Evolutionary conservation across 2,113 vertebrate genomes (phyloP), one percentile per base, ranked within the genome.

Genomic region (Mus spicilegus): DNA sequence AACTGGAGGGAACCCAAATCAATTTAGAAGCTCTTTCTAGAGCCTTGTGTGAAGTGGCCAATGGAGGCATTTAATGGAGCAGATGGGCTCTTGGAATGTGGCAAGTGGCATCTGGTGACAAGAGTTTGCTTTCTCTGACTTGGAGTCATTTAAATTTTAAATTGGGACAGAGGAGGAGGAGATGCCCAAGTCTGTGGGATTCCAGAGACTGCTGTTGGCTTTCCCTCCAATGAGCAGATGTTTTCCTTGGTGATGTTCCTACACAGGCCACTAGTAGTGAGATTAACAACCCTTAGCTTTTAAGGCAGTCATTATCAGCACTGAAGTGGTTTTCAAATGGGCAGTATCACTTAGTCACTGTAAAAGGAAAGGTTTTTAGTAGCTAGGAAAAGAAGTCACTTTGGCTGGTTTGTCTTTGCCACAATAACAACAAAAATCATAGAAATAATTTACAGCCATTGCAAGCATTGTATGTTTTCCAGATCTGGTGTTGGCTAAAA

Each of bases 81-180:
- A 97, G 97, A 98, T 97, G 96, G 95, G 67, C 92, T 94, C 87
- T 94, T 96, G 93, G 91, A 96, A 87, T 93, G 77, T 93, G 92
- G 92, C 39, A 95, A 82, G 73, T 93, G 89, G 86, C 89, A 97
- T 97, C 73, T 97, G 95, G 86, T 94, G 82, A 94, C 75, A 93
- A 92, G 78, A 95, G 72, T 89, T 51, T 93, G 70, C 75, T 94
- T 96, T 89, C 30, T 94, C 61, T 95, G 92, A 96, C 92, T 97
- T 86, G 84, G 54, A 87, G 88, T 93, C 77, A 96, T 93, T 97
- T 97, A 82, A 82, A 96, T 95, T 96, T 96, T 90, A 95, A 97
- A 87, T 87, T 90, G 61, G 42, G 72, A 24, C 65, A 86, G 51
- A 88, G 17, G 51, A 90, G 22, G 91, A 96, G 95, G 84, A 93